phyloP scores from a whole-genome alignment of 2,888 invertebrate species.

The Onthophagus sagittarius region DNA sequence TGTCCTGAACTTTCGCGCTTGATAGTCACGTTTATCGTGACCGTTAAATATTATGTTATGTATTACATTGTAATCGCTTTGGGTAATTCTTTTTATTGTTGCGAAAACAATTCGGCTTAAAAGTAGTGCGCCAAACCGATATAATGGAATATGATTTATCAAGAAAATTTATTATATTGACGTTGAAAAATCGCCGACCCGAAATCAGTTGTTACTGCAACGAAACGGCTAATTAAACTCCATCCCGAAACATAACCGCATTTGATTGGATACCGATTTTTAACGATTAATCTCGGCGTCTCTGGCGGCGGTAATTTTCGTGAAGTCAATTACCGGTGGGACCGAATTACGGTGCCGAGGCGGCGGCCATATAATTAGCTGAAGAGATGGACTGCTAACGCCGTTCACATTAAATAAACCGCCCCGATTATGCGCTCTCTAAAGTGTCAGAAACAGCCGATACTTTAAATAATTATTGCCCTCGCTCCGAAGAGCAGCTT shows the following conservation, averaged over 20 bases:
- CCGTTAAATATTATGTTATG: not conserved
- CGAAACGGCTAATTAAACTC: not conserved
- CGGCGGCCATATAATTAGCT: constrained; percentile 1
- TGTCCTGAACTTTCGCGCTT: not conserved
- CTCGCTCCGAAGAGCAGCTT: not conserved
- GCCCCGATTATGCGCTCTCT: not conserved
- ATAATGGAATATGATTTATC: not conserved
- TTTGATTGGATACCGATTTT: constrained; percentile 3
- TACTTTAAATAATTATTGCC: not conserved
- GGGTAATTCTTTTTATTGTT: not conserved
- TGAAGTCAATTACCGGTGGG: constrained; percentile 8
- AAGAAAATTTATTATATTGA: not conserved
- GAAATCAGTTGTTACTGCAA: not conserved
- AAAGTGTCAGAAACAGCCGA: not conserved
- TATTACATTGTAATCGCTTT: not conserved
- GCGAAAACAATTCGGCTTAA: not conserved
- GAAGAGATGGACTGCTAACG: constrained; percentile 8
- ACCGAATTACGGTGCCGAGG: constrained; percentile 1
- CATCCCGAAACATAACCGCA: not conserved
- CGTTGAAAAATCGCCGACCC: constrained; percentile 1
- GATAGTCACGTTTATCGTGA: not conserved
- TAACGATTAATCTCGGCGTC: constrained; percentile 1
- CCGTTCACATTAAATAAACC: constrained; percentile 8
- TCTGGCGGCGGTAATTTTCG: not conserved
- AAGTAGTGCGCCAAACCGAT: not conserved